Evolutionary conservation across 1,140 invertebrate genomes (phyloP), one percentile per base, ranked within the genome.

Genomic region (Drosophila persimilis): DNA sequence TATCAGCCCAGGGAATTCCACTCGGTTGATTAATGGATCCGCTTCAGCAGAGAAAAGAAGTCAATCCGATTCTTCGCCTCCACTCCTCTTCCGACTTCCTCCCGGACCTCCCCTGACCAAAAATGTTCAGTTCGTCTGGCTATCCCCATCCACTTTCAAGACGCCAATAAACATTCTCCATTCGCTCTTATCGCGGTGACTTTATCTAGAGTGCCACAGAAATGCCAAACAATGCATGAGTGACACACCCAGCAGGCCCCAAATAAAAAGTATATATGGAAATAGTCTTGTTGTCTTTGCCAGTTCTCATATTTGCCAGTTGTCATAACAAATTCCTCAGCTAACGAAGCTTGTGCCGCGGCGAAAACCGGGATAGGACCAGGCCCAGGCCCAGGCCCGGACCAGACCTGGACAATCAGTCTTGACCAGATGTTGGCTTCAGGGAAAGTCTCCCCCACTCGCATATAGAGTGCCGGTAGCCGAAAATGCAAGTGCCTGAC

Each of bases 301-400:
- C 58, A 35, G 52, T 17, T 31, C 50, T 64, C 63, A 66, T 75
- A 62, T 61, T 83, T 70, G 66, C 59, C 29, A 71, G 64, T 53
- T 84, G 81, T 84, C 81, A 84, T 84, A 86, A 69, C 77, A 61
- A 84, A 84, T 84, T 84, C 80, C 70, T 15, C 22, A 54, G 6
- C 72, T 76, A 85, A 85, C 80, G 74, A 81, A 73, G 69, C 48
- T 26, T 46, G 53, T 24, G 31, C 31, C 31, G 9, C 9, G 4
- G 9, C 31, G 31, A 11, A 11, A 9, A 35, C 31, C 8, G 9
- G 9, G 31, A 11, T 11, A 35, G 31, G 31, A 39, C 11, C 35
- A 39, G 35, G 9, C 11, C 35, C 35, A 39, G 35, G 11, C 35
- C 35, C 29, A 31, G 29, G 6, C 29, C 7, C 41, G 50, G 52